These are phyloP conservation scores for Genyomyrus donnyi DNA, from an alignment of 2,113 vertebrate genomes.

Conservation along the genomic window DNA sequence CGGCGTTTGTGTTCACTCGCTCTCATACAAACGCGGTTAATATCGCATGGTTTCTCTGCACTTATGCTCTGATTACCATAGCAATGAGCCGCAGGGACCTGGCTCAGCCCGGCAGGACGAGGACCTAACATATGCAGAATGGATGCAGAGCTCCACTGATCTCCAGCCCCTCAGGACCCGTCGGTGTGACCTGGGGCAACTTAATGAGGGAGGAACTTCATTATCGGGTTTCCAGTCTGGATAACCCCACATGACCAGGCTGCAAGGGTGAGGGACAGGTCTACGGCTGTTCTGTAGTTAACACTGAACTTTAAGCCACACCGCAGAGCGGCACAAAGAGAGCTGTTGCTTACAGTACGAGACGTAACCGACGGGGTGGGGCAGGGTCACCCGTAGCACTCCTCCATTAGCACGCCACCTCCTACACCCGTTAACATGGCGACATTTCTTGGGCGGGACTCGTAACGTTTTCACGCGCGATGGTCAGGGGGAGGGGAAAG, in stretches of 20 bases:
- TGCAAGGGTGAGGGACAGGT: neutral
- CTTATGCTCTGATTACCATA: constrained; percentile 12
- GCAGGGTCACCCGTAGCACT: constrained; percentile 24
- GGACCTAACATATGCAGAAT: neutral
- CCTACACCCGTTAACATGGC: constrained; percentile 23
- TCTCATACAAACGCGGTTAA: neutral
- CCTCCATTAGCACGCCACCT: neutral
- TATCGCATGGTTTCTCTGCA: neutral
- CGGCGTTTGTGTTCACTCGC: neutral
- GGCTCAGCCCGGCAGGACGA: neutral
- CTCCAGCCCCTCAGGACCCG: neutral
- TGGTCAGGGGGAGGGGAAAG: too few relatives aligned
- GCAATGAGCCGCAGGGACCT: constrained; percentile 3
- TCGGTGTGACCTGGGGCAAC: neutral
- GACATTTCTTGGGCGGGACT: neutral
- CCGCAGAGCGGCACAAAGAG: constrained; percentile 32
- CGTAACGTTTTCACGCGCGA: constrained; percentile 29
- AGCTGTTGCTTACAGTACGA: constrained; percentile 22
- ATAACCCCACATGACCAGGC: neutral
- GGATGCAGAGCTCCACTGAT: neutral
- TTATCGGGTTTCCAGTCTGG: neutral
- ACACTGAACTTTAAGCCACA: neutral
- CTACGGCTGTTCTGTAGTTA: neutral
- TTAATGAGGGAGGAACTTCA: neutral
- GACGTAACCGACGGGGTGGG: neutral